Percentiles rank a stretch among this genome's conserved stretches.
Evolutionary conservation across 2,113 vertebrate species (phyloP).

Genomic region (Neogale vison): DNA sequence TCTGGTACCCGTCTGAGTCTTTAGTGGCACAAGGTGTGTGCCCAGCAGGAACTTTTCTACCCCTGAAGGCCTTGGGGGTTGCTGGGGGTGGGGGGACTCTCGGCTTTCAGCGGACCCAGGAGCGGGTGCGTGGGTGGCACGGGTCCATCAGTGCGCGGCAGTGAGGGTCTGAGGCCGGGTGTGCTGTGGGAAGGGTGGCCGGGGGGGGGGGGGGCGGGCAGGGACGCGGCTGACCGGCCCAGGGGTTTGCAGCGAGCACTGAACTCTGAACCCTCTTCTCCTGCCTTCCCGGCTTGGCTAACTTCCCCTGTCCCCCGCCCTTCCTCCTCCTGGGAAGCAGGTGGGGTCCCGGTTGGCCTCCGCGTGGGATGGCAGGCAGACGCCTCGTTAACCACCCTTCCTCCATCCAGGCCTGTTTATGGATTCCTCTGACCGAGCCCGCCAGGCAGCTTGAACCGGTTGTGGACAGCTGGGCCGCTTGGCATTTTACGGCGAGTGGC

Average conservation of each 20-base stretch:
- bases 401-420: neutral
- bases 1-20: neutral
- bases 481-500: constrained; percentile 65
- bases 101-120: accelerated
- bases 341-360: neutral
- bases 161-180: neutral
- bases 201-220: no score
- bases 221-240: neutral
- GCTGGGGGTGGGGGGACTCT: accelerated
- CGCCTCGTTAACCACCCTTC: neutral
- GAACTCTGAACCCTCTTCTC: neutral
- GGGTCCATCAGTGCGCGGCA: accelerated
- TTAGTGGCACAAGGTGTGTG: accelerated
- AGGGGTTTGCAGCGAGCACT: neutral
- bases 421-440: constrained; percentile 46
- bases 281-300: neutral
- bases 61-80: neutral
- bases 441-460: constrained; percentile 52
- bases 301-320: neutral
- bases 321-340: neutral
- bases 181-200: accelerated
- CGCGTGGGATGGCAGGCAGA: neutral
- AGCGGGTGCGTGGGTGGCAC: no score
- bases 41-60: neutral
- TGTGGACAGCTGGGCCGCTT: constrained; percentile 69